Conservation (phyloP, 37 sponge, comb jelly and placozoan genomes). For the Chondrilla cf. caribensis region DNA sequence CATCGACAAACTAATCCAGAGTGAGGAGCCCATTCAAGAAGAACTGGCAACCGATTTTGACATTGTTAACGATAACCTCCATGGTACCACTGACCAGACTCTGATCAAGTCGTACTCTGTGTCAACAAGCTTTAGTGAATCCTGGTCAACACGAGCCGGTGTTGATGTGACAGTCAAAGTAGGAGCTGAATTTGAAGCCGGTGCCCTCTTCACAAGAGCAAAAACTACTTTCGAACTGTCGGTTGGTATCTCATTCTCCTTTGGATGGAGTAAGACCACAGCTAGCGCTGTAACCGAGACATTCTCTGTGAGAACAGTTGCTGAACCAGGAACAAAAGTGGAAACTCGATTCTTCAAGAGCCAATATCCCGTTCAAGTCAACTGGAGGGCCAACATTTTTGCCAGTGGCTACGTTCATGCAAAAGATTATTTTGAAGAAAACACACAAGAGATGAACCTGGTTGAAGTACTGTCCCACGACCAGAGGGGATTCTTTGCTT, state of each 20-base stretch:
- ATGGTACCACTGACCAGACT: not conserved
- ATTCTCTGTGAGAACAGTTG: not conserved
- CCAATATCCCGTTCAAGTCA: not conserved
- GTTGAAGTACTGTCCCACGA: not conserved
- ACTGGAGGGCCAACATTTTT: not conserved
- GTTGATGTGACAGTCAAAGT: not conserved
- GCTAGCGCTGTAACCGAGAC: not conserved
- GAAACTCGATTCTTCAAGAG: not conserved
- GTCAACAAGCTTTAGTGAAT: not conserved
- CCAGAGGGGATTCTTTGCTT: not conserved
- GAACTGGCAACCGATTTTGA: not conserved
- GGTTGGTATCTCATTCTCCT: not conserved
- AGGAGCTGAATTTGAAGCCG: not conserved
- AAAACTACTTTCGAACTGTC: not conserved
- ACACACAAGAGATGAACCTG: not conserved
- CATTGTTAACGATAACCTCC: not conserved
- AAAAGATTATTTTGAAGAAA: not conserved
- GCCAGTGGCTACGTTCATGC: not conserved
- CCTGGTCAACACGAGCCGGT: not conserved
- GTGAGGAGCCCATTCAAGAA: not conserved
- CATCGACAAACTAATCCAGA: not conserved
- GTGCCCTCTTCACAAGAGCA: not conserved
- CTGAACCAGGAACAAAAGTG: not conserved
- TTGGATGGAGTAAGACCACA: not conserved
- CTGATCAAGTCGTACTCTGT: not conserved